phyloP scores from a whole-genome alignment of 2,797 vertebrate species.

The Manis javanica region DNA sequence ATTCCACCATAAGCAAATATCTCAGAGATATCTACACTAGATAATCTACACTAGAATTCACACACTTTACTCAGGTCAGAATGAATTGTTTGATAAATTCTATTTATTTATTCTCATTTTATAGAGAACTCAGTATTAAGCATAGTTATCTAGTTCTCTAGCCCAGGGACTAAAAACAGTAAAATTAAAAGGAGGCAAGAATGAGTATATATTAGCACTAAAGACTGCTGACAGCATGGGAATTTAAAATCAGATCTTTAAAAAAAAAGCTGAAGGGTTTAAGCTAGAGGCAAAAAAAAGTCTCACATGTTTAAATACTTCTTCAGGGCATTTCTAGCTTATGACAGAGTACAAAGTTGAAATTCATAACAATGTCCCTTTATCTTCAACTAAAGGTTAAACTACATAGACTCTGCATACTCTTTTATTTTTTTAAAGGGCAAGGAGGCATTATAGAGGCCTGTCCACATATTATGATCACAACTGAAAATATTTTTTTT shows the following conservation, averaged over 20 bases:
- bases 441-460: conserved; percentile 9
- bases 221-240: not conserved
- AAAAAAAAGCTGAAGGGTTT: not conserved
- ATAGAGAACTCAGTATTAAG: conserved; percentile 18
- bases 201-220: not conserved
- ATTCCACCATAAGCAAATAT: not conserved
- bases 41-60: not conserved
- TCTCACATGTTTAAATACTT: not conserved
- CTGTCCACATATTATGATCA: not conserved
- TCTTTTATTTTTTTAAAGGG: not conserved
- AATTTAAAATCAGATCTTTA: not conserved
- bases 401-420: not conserved
- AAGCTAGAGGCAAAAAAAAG: not conserved
- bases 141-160: conserved; percentile 8
- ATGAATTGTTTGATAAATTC: not conserved
- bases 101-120: conserved; percentile 8
- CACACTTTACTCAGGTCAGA: conserved; percentile 31
- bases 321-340: not conserved
- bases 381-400: not conserved
- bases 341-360: not conserved
- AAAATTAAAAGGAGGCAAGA: conserved; percentile 27
- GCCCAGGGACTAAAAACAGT: not conserved
- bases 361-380: not conserved
- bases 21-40: not conserved
- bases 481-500: not conserved